These are phyloP conservation scores for Aelia acuminata DNA, from an alignment of 2,888 invertebrate species.

Conservation along the genomic window DNA sequence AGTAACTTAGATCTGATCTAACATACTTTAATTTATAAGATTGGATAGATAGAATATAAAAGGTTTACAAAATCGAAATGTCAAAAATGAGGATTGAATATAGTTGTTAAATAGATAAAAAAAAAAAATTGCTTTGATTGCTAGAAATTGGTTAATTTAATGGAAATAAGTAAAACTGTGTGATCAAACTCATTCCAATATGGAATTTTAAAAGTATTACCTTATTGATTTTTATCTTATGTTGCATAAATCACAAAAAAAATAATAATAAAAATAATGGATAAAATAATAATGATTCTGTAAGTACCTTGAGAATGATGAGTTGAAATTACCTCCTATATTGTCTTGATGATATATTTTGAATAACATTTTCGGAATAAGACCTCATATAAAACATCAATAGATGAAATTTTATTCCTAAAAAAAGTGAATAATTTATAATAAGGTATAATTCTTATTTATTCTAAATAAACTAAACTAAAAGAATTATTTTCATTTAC, in stretches of 20 bases:
- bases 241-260: too few species aligned
- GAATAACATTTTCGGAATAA: neutral
- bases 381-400: neutral
- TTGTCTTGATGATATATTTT: neutral
- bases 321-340: neutral
- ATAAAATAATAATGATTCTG: too few species aligned
- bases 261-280: too few species aligned
- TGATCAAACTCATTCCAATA: too few species aligned
- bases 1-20: too few species aligned
- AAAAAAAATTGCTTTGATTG: neutral
- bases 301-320: neutral
- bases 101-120: neutral
- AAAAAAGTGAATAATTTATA: too few species aligned
- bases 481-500: too few species aligned
- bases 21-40: too few species aligned
- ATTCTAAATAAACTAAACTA: too few species aligned
- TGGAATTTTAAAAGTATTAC: too few species aligned
- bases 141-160: neutral
- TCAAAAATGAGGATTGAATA: neutral
- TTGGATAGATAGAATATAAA: neutral
- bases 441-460: too few species aligned
- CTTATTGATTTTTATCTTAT: too few species aligned
- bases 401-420: neutral
- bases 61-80: fast-evolving
- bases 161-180: neutral